Evolutionary conservation across 1,140 invertebrate genomes (phyloP), one percentile per base, ranked within the genome.

Genomic region (Cardiocondyla obscurior): DNA sequence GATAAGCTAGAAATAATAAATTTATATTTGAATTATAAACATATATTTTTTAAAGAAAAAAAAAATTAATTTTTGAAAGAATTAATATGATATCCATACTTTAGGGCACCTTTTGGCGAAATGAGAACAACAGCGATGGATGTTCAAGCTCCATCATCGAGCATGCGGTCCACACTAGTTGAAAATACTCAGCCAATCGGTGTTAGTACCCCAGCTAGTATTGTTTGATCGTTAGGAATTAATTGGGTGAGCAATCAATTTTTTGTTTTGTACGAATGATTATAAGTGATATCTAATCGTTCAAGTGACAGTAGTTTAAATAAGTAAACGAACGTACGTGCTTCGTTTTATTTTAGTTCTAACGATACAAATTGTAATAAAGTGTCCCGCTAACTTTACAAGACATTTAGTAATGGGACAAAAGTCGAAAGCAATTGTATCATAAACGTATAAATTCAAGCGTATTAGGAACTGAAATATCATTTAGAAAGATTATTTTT

Each of bases 171-270:
- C 85, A 96, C 95, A 87, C 95, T 97, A 90, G 96, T 97, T 88
- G 95, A 96, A 91, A 97, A 97, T 94, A 96, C 96, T 90, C 96
- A 97, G 93, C 96, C 96, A 55, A 96, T 97, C 91, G 95, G 96
- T 92, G 95, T 97, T 86, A 96, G 94, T 85, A 94, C 95, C 88
- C 96, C 96, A 57, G 95, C 95, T 88, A 96, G 95, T 89, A 96
- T 96, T 93, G 95, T 96, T 93, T 96, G 95, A 95, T 86, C 65
- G 33, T 74, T 74, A 88, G 76, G 44, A 83, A 87, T 62, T 84
- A 77, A 79, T 53, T 76, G 81, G 55, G 62, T 57, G 77, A 87
- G 64, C 62, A 72, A 85, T 70, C 42, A 64, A 82, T 14, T 46
- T 83, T 44, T 82, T 28, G 62, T 69, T 51, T 83, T 42, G 81